Conservation (phyloP, 2,797 vertebrate species). For the Hirundo rustica region DNA sequence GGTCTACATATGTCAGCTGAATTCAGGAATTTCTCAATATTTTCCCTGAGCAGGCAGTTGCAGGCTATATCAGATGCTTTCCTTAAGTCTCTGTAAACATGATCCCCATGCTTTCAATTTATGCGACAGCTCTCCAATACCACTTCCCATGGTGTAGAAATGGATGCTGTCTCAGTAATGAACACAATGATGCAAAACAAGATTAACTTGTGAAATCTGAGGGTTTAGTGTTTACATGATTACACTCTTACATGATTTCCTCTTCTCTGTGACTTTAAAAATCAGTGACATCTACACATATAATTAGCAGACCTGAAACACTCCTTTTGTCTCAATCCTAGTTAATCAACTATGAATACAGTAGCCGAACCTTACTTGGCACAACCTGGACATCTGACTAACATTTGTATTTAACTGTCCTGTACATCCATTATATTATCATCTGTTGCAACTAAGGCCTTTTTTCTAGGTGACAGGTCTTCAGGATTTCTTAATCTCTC, state of each 20-base stretch:
- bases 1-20: not conserved
- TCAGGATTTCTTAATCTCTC: not conserved
- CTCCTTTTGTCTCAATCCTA: not conserved
- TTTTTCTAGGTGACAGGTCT: not conserved
- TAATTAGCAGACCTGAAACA: not conserved
- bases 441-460: not conserved
- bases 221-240: not conserved
- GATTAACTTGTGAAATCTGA: slow-evolving; percentile 50
- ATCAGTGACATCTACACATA: not conserved
- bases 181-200: slow-evolving; percentile 14
- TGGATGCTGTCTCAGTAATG: slow-evolving; percentile 40
- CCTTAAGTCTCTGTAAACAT: not conserved
- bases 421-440: not conserved
- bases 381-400: not conserved
- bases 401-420: not conserved
- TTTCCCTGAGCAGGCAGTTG: not conserved
- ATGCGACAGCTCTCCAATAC: slow-evolving; percentile 23
- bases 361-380: not conserved
- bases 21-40: not conserved
- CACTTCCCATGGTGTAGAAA: not conserved
- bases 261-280: not conserved
- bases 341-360: not conserved
- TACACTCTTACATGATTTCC: not conserved
- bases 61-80: not conserved
- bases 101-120: slow-evolving; percentile 10